Conservation (phyloP, 2,888 invertebrate species). For the Cephus spinipes region DNA sequence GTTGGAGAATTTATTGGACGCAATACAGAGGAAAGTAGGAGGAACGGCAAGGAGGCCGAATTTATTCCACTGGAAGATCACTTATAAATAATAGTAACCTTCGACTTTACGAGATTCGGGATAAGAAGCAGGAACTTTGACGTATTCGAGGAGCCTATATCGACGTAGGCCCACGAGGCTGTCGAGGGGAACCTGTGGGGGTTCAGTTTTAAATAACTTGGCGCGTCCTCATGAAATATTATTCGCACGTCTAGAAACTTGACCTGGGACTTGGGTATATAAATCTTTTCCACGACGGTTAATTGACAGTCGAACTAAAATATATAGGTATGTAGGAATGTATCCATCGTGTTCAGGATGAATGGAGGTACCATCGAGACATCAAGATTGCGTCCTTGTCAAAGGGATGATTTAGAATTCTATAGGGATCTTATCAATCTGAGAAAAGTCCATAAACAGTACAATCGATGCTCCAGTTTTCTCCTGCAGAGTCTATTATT, state of each 20-base stretch:
- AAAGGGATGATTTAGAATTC: not conserved
- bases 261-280: not conserved
- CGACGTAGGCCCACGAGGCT: slow-evolving; percentile 18
- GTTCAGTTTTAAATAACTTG: not conserved
- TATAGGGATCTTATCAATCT: not conserved
- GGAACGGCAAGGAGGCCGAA: not conserved
- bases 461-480: not conserved
- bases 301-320: slow-evolving; percentile 2
- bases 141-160: slow-evolving; percentile 23
- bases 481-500: not conserved
- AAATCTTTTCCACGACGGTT: not conserved
- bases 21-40: slow-evolving; percentile 16
- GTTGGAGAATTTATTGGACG: slow-evolving; percentile 17
- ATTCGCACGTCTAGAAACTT: not conserved
- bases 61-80: not conserved
- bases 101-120: not conserved
- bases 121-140: slow-evolving; percentile 19
- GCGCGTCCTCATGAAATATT: slow-evolving; percentile 1
- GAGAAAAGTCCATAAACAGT: not conserved
- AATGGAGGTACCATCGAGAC: not conserved
- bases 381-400: not conserved
- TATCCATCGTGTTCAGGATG: not conserved
- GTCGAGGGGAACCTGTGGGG: not conserved
- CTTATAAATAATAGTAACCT: slow-evolving; percentile 4
- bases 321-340: not conserved